Evolutionary conservation across 1,140 invertebrate genomes (phyloP), one percentile per base, ranked within the genome.

Genomic region (Thaumatotibia leucotreta): DNA sequence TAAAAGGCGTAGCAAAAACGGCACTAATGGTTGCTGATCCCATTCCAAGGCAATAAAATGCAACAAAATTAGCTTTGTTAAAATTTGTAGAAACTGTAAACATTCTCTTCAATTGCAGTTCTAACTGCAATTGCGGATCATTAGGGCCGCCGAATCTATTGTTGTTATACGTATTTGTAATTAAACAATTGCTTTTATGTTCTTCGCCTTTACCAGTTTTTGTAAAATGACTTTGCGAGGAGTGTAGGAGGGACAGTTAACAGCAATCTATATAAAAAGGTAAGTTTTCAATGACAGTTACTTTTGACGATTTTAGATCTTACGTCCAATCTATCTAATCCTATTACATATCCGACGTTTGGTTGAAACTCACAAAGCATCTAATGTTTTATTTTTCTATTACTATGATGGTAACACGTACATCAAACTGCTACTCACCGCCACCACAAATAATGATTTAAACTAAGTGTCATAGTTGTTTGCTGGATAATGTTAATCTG

Each of bases 11-110:
- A 82, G 83, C 85, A 89, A 89, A 90, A 90, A 89, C 80, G 76
- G 69, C 73, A 78, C 83, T 90, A 90, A 89, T 90, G 79, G 82
- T 74, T 75, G 80, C 82, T 87, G 86, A 89, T 88, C 88, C 86
- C 84, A 90, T 90, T 90, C 83, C 78, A 80, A 86, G 77, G 84
- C 75, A 86, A 82, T 90, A 90, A 90, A 90, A 86, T 90, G 85
- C 85, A 90, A 90, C 88, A 90, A 90, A 90, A 89, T 90, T 89
- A 90, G 86, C 85, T 77, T 87, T 90, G 88, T 86, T 88, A 83
- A 85, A 87, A 83, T 82, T 80, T 80, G 73, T 27, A 14, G 52
- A 77, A 84, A 86, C 78, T 79, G 82, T 82, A 80, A 82, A 83
- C 62, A 76, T 83, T 70, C n/a, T n/a, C n/a, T n/a, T n/a, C n/a